Conservation (phyloP, 2,888 invertebrate species). For the Masnerella sp. region DNA sequence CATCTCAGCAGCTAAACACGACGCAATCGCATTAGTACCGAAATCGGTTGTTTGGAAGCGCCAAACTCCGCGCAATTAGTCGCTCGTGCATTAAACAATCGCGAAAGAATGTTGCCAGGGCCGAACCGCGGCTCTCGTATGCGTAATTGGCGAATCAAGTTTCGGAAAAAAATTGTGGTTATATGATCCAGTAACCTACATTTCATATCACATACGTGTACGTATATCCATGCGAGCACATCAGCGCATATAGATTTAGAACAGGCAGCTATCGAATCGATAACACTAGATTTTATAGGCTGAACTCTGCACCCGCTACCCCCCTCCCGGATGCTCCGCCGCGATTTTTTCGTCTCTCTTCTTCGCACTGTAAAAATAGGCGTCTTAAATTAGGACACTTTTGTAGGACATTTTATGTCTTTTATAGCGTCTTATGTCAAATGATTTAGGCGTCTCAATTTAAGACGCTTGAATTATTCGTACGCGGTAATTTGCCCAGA, state of each 20-base stretch:
- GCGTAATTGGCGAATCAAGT: constrained; percentile 72
- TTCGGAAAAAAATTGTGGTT: constrained; percentile 66
- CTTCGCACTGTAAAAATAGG: too few species aligned
- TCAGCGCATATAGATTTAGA: constrained; percentile 72
- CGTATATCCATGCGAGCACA: constrained; percentile 69
- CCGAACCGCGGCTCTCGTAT: constrained; percentile 63
- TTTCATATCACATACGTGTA: constrained; percentile 65
- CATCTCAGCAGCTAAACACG: too few species aligned
- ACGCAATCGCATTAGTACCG: neutral
- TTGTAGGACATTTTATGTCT: too few species aligned
- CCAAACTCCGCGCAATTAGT: neutral
- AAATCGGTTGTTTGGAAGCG: neutral
- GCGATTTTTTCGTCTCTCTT: constrained; percentile 21
- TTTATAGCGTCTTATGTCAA: too few species aligned
- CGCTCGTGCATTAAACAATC: constrained; percentile 25
- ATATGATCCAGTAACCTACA: constrained; percentile 75
- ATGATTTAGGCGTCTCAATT: too few species aligned
- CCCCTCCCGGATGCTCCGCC: constrained; percentile 39
- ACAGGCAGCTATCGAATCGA: constrained; percentile 73
- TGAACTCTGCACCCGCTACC: constrained; percentile 48
- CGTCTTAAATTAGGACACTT: too few species aligned
- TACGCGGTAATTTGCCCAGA: too few species aligned
- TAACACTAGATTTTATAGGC: constrained; percentile 72
- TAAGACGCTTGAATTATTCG: too few species aligned
- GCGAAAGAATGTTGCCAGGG: constrained; percentile 41